Evolutionary conservation across 30 jellyfish, hydroid and myxozoan species (phyloP).

Genomic region (Haliclystus octoradiatus): DNA sequence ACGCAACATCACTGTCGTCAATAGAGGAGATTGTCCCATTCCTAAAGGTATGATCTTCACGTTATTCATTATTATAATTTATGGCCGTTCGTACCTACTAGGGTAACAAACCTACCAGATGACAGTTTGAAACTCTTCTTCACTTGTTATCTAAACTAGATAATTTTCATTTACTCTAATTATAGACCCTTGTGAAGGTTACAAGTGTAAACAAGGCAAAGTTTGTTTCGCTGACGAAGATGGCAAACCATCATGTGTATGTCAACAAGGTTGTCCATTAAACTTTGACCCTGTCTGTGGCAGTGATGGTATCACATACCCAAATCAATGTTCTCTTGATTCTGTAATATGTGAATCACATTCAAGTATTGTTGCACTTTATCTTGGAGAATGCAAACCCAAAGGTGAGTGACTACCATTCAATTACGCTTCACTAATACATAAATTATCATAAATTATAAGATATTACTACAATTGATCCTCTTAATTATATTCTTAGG

Average conservation of each 20-base stretch:
- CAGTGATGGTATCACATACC: constrained; percentile 37
- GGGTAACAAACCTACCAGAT: neutral
- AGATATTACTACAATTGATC: too few relatives aligned
- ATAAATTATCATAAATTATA: too few relatives aligned
- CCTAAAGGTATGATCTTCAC: too few relatives aligned
- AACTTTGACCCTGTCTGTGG: constrained; percentile 35
- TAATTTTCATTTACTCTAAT: constrained; percentile 15
- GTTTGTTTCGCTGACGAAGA: constrained; percentile 6
- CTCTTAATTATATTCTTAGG: too few relatives aligned
- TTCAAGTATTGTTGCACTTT: neutral
- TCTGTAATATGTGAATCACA: constrained; percentile 22
- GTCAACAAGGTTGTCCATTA: constrained; percentile 14
- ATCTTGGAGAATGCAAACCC: constrained; percentile 39
- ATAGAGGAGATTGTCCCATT: constrained; percentile 15
- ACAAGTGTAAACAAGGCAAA: too few relatives aligned
- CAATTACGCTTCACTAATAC: too few relatives aligned
- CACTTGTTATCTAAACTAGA: too few relatives aligned
- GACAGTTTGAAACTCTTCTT: too few relatives aligned
- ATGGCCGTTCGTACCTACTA: neutral
- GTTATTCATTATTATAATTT: neutral
- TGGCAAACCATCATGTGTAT: constrained; percentile 17
- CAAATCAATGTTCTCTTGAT: constrained; percentile 31
- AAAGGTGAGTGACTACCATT: too few relatives aligned
- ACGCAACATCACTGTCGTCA: neutral
- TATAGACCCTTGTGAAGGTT: constrained; percentile 19